Evolutionary conservation across 2,113 vertebrate genomes (phyloP).

Genomic region (Oreochromis niloticus): DNA sequence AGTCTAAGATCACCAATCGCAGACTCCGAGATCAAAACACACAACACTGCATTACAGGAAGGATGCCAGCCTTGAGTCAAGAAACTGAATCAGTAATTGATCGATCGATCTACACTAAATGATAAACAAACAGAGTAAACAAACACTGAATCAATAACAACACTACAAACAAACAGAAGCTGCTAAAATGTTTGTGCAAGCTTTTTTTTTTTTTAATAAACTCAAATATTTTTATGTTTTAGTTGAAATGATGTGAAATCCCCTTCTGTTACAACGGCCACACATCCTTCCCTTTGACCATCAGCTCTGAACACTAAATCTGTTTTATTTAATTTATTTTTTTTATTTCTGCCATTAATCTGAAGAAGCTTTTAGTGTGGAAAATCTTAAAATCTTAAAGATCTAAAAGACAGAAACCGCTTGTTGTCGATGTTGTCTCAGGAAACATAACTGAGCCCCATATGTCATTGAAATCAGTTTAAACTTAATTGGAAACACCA

Average conservation of each 20-base stretch:
- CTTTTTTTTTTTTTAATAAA: neutral
- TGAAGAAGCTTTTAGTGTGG: neutral
- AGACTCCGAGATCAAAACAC: neutral
- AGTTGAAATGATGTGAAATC: neutral
- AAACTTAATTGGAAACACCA: neutral
- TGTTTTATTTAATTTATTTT: conserved; percentile 7
- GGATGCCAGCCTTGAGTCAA: neutral
- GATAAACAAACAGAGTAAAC: neutral
- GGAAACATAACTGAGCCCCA: neutral
- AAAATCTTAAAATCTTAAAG: neutral
- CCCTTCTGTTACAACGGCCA: neutral
- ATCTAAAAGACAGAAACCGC: neutral
- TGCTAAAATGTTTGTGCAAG: neutral
- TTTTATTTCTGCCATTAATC: neutral
- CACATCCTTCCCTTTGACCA: neutral
- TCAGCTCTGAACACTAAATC: neutral
- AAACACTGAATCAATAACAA: neutral
- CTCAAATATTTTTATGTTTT: neutral
- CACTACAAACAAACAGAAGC: neutral
- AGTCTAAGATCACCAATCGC: neutral
- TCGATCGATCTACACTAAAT: neutral
- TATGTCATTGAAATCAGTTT: neutral
- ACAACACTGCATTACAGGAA: neutral
- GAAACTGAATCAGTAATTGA: neutral
- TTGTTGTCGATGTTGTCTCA: neutral